Conservation (phyloP, 2,888 invertebrate species). For the Abscondita cerata region DNA sequence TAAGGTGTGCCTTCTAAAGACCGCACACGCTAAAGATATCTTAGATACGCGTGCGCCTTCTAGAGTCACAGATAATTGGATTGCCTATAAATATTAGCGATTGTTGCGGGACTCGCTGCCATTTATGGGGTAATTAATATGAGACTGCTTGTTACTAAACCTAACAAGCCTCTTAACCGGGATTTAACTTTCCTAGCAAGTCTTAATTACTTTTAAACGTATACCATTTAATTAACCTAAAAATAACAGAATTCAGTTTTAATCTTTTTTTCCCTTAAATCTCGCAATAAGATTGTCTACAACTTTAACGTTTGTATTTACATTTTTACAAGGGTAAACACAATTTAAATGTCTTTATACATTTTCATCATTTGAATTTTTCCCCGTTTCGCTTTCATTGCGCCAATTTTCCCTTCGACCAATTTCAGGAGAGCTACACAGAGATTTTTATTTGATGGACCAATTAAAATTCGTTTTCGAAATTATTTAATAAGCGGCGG, state of each 20-base stretch:
- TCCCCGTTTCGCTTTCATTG: no score
- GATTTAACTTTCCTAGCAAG: conserved; percentile 8
- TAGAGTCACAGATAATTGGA: conserved; percentile 43
- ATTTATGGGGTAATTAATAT: conserved; percentile 50
- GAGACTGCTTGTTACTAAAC: conserved; percentile 24
- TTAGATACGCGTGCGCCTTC: conserved; percentile 50
- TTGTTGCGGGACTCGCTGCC: conserved; percentile 42
- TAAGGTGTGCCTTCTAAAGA: conserved; percentile 50
- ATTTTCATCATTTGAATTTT: not conserved
- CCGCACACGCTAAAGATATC: conserved; percentile 54
- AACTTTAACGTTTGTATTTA: conserved; percentile 8
- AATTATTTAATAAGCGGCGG: no score
- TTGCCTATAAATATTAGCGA: conserved; percentile 46
- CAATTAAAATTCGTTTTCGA: no score
- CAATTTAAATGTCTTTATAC: conserved; percentile 3
- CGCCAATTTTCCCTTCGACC: no score
- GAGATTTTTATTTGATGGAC: no score
- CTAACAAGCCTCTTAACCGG: conserved; percentile 17
- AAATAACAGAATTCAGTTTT: not conserved
- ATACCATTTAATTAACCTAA: conserved; percentile 15
- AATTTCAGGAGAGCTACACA: no score
- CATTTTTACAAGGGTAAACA: conserved; percentile 2
- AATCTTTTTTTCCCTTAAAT: no score
- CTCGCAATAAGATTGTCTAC: conserved; percentile 1
- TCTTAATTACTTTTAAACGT: conserved; percentile 19